Conservation (phyloP, 1,140 invertebrate species). For the Drosophila littoralis region DNA sequence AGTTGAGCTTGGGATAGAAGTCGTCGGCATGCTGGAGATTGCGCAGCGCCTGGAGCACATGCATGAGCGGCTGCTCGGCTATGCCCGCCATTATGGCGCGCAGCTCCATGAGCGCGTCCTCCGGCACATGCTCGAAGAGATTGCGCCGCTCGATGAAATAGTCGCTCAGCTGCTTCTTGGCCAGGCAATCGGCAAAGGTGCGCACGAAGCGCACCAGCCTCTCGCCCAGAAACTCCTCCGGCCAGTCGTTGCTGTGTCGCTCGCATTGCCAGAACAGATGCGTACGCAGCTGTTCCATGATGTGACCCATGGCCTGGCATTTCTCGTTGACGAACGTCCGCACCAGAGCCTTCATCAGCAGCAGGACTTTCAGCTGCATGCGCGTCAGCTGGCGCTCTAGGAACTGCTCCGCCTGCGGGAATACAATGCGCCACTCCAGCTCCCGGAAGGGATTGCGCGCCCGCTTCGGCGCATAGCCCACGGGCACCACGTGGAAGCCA, state of each 20-base stretch:
- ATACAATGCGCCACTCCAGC: constrained; percentile 90
- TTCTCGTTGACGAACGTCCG: constrained; percentile 87
- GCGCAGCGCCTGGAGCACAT: constrained; percentile 88
- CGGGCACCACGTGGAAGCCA: constrained; percentile 89
- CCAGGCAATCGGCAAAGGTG: constrained; percentile 86
- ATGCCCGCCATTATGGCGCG: constrained; percentile 89
- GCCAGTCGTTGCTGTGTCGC: constrained; percentile 88
- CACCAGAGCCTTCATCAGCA: constrained; percentile 88
- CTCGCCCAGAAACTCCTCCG: constrained; percentile 88
- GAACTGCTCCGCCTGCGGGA: constrained; percentile 90
- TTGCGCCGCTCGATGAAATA: constrained; percentile 91
- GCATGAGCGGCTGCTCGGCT: constrained; percentile 88
- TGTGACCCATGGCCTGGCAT: constrained; percentile 50
- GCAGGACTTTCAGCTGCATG: constrained; percentile 88
- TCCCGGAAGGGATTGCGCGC: constrained; percentile 86
- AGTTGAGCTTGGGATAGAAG: constrained; percentile 89
- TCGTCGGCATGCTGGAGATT: constrained; percentile 87
- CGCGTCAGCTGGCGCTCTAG: constrained; percentile 89
- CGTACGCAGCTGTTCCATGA: constrained; percentile 88
- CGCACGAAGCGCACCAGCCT: constrained; percentile 87
- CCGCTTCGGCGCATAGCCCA: constrained; percentile 87
- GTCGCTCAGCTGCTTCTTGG: constrained; percentile 86
- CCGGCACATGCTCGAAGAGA: constrained; percentile 89
- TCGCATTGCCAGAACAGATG: constrained; percentile 93
- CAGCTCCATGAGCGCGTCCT: constrained; percentile 87